Evolutionary conservation across 2,113 vertebrate species (phyloP), one percentile per base, ranked within the genome.

Genomic region (Petrocephalus microphthalmus): DNA sequence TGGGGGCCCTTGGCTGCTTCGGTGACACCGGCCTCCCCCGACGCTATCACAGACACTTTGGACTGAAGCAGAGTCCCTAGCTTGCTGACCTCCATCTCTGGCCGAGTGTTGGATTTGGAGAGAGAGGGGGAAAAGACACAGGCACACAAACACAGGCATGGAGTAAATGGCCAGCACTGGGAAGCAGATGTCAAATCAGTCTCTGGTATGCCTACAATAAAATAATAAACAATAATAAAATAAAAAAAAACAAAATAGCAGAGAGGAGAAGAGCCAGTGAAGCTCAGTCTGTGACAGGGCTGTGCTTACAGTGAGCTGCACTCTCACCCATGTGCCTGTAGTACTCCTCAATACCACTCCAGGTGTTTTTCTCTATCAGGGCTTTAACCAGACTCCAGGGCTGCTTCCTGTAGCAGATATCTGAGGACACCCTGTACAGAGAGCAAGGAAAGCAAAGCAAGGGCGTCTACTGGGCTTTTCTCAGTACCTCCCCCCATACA

Each of bases 361-460:
- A 97, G 0, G 97, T 96, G 91, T 98, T 98, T 93, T 97, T 97
- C 90, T 98, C 97, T 0, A 98, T 98, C 84, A 98, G 92, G 0
- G 96, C 94, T 92, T 97, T 97, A 89, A 98, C 97, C 8, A 98
- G 93, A 89, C 96, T 97, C 97, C 97, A 98, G 0, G 97, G 97
- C 93, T 98, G 97, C 93, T 98, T 98, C 92, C 96, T 93, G 94
- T 98, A 98, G 93, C 96, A 97, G 93, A 98, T 98, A 92, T 98
- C 95, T 0, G 97, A 97, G 53, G 97, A 98, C 54, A 98, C 96
- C 74, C 97, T 98, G 89, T 22, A 11, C n/a, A 91, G 88, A 87
- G 13, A 25, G 22, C 1, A 49, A 64, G 42, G n/a, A n/a, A 42
- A 74, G 57, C 0, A n/a, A 49, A 67, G 15, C 2, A 49, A 37